Evolutionary conservation across 2,797 vertebrate genomes (phyloP).

Genomic region (Lagocephalus sceleratus): DNA sequence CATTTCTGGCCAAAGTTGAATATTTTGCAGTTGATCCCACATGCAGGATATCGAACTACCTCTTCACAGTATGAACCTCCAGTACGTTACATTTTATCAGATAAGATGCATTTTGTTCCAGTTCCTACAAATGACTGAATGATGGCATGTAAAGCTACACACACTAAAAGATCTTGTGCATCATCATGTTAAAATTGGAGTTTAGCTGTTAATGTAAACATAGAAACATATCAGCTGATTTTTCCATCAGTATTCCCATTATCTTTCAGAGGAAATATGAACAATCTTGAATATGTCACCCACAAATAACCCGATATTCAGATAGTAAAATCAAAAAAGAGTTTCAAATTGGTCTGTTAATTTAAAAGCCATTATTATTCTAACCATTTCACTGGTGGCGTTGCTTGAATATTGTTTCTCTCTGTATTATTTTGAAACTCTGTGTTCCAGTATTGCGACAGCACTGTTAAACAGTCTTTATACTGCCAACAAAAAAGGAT

Average conservation of each 20-base stretch:
- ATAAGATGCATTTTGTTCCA: slow-evolving; percentile 3
- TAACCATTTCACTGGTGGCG: slow-evolving; percentile 2
- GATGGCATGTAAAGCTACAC: neutral
- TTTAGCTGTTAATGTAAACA: neutral
- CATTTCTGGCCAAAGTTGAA: slow-evolving; percentile 16
- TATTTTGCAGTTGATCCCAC: slow-evolving; percentile 38
- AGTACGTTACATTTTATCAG: slow-evolving; percentile 9
- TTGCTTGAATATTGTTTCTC: slow-evolving; percentile 3
- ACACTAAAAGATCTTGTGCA: neutral
- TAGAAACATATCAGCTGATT: neutral
- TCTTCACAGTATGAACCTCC: slow-evolving; percentile 41
- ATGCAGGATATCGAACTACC: slow-evolving; percentile 58
- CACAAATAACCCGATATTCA: slow-evolving; percentile 11
- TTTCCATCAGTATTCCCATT: neutral
- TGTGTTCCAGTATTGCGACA: too few species aligned
- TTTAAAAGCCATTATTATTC: too few species aligned
- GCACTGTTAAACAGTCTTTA: too few species aligned
- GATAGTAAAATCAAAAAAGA: too few species aligned
- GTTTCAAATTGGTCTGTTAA: too few species aligned
- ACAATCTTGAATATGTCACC: slow-evolving; percentile 14
- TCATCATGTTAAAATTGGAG: neutral
- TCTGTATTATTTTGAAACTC: too few species aligned
- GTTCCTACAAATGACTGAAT: too few species aligned
- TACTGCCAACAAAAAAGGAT: too few species aligned
- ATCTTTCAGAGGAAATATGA: neutral